A percentile compares a stretch with the other conserved stretches of the same genome.
Evolutionary conservation across 2,113 vertebrate genomes (phyloP).

Genomic region (Clarias macrocephalus): DNA sequence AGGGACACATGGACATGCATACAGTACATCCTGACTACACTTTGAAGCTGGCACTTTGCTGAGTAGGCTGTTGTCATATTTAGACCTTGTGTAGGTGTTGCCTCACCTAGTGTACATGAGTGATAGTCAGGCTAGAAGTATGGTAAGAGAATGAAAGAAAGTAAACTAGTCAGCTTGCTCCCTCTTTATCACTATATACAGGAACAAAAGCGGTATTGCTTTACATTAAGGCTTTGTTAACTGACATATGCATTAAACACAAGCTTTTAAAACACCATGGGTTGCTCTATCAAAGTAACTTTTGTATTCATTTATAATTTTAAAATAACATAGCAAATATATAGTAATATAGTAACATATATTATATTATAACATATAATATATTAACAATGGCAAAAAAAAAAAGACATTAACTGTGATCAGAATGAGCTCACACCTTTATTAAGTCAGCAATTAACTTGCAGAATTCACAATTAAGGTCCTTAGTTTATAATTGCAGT

Average conservation of each 20-base stretch:
- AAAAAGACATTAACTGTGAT: neutral
- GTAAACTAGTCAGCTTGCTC: constrained; percentile 4
- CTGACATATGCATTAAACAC: neutral
- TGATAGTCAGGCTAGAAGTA: constrained; percentile 30
- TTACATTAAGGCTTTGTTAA: neutral
- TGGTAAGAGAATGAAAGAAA: constrained; percentile 14
- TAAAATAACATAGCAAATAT: neutral
- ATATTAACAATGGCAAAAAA: too few species aligned
- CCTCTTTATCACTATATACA: neutral
- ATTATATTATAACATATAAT: too few species aligned
- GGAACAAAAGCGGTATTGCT: neutral
- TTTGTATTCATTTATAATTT: neutral
- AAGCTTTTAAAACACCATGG: neutral
- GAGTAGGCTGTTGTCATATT: constrained; percentile 42
- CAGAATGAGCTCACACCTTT: neutral
- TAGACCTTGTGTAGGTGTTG: constrained; percentile 42
- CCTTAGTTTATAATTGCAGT: neutral
- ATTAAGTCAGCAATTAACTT: neutral
- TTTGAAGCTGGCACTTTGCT: constrained; percentile 28
- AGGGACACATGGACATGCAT: constrained; percentile 5
- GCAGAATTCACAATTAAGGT: neutral
- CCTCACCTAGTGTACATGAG: constrained; percentile 25
- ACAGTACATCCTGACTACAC: constrained; percentile 32
- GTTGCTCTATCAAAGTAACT: neutral
- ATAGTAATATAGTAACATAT: too few species aligned